Evolutionary conservation across 2,113 vertebrate genomes (phyloP), one percentile per base, ranked within the genome.

Genomic region (Taxidea taxus): DNA sequence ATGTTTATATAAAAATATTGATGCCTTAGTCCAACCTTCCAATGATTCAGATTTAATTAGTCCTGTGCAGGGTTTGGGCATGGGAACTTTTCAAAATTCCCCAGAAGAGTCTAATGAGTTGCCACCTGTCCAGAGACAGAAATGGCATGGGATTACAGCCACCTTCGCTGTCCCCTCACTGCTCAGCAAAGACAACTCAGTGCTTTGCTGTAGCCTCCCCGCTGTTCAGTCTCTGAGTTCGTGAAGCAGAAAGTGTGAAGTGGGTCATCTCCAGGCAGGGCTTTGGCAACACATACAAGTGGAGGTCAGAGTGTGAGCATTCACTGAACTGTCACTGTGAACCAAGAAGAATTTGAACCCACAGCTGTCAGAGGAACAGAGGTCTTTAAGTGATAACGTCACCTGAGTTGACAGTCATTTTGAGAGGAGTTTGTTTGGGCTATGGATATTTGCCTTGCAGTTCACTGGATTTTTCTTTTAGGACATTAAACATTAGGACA

Each of bases 241-340:
- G 74, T 9, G 70, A 97, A 96, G 70, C 78, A 95, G 78, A 87
- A 80, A 94, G 91, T 93, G 74, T 94, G 80, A 97, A 94, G 34
- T 97, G 91, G 94, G 91, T 97, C 89, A 97, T 42, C 58, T 51
- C 70, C 78, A 54, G 58, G 58, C 21, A 21, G 66, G 44, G 51
- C n/a, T 68, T 97, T 68, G 82, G 91, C 88, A 56, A 44, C 42
- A 39, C 51, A 75, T 12, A 96, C 70, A 60, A 82, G 94, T 87
- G n/a, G 34, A 29, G 82, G 49, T 62, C 82, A 89, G 68, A 86
- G 56, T 34, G 4, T 39, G 62, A 54, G 11, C 60, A 77, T n/a
- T 37, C 56, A 91, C 83, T 81, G 37, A 77, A 91, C 27, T 80
- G 81, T 78, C 75, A 70, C 75, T 58, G 34, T 60, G 20, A 88